These are phyloP conservation scores for Macropus fuliginosus DNA, from an alignment of 2,797 vertebrate species.

Conservation along the genomic window DNA sequence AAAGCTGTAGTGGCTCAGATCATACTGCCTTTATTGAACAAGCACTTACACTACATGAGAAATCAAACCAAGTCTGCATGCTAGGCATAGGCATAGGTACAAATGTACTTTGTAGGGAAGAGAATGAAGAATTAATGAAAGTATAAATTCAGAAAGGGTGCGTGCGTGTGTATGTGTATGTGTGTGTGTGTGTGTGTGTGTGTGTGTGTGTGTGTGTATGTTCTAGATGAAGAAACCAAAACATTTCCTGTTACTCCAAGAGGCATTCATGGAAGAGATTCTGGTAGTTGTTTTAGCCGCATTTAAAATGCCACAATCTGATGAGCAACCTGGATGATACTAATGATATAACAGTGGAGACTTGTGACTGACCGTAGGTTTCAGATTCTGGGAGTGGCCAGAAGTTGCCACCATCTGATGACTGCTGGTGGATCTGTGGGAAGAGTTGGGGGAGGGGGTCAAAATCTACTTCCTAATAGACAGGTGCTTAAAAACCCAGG, in stretches of 20 bases:
- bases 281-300: constrained; percentile 31
- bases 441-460: constrained; percentile 68
- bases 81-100: not conserved
- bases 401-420: constrained; percentile 67
- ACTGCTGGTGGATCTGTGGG: constrained; percentile 58
- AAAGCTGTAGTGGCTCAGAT: not conserved
- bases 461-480: constrained; percentile 79
- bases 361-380: not conserved
- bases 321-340: constrained; percentile 4
- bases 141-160: not conserved
- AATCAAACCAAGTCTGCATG: not conserved
- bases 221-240: not conserved
- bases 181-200: not conserved
- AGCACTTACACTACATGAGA: not conserved
- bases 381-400: constrained; percentile 47
- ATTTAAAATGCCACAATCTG: constrained; percentile 46
- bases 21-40: not conserved
- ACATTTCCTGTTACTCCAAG: not conserved
- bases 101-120: not conserved
- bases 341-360: constrained; percentile 20
- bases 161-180: not conserved
- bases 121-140: not conserved
- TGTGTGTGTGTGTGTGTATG: not conserved
- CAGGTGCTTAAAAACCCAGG: constrained; percentile 79
- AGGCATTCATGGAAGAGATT: constrained; percentile 35